Conservation (phyloP, 2,113 vertebrate genomes). For the Leptobrachium leishanense region DNA sequence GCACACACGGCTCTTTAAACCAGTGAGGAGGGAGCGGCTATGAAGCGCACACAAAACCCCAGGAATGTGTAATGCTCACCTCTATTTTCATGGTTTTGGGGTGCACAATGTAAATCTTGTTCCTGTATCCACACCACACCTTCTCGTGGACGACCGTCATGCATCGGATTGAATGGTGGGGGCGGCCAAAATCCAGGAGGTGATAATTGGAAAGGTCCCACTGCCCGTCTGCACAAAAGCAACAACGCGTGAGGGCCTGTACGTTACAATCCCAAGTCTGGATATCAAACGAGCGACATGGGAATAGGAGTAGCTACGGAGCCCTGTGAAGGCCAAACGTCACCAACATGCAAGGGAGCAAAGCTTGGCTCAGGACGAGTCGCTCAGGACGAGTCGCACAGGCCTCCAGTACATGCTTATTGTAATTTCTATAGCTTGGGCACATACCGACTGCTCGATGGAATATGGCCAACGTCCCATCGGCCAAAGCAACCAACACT, state of each 20-base stretch:
- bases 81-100: slow-evolving; percentile 98
- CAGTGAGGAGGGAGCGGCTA: too few relatives aligned
- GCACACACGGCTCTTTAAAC: too few relatives aligned
- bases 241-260: too few relatives aligned
- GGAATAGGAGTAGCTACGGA: too few relatives aligned
- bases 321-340: too few relatives aligned
- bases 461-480: slow-evolving; percentile 94
- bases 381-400: background rate
- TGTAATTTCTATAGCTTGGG: too few relatives aligned
- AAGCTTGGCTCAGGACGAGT: too few relatives aligned
- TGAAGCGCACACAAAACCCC: too few relatives aligned
- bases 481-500: slow-evolving; percentile 90
- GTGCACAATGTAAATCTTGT: slow-evolving; percentile 95
- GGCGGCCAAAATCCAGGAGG: slow-evolving; percentile 87
- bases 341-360: too few relatives aligned
- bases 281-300: too few relatives aligned
- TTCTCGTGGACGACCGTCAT: slow-evolving; percentile 96
- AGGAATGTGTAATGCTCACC: slow-evolving; percentile 62
- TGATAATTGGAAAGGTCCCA: slow-evolving; percentile 98
- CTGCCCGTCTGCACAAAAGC: slow-evolving; percentile 82
- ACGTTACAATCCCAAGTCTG: too few relatives aligned
- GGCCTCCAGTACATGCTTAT: background rate
- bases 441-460: slow-evolving; percentile 89
- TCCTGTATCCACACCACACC: slow-evolving; percentile 97
- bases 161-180: slow-evolving; percentile 91